These are phyloP conservation scores for Hylaeus anthracinus DNA, from an alignment of 1,140 invertebrate genomes.

Conservation along the genomic window DNA sequence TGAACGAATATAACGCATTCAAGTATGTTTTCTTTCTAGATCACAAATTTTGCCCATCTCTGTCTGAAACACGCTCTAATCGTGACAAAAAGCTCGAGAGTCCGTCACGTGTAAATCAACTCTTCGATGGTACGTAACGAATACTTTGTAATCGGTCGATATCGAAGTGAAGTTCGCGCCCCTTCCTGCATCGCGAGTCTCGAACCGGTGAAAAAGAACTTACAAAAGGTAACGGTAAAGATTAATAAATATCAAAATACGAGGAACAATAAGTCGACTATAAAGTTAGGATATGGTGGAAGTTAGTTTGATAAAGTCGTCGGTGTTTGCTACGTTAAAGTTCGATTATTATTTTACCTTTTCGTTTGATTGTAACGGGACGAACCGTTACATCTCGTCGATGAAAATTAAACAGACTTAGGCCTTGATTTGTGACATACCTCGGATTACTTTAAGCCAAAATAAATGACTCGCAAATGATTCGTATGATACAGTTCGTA, in stretches of 20 bases:
- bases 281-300: constrained; percentile 14
- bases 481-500: background rate
- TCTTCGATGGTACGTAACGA: constrained; percentile 19
- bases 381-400: background rate
- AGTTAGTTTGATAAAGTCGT: constrained; percentile 8
- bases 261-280: constrained; percentile 45
- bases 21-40: too few relatives aligned
- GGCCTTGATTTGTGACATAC: constrained; percentile 14
- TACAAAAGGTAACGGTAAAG: constrained; percentile 26
- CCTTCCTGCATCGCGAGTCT: constrained; percentile 39
- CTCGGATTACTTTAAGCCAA: constrained; percentile 12
- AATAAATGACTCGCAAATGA: background rate
- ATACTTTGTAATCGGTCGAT: constrained; percentile 22
- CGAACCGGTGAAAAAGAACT: constrained; percentile 1
- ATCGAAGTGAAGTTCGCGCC: constrained; percentile 53
- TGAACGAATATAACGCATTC: too few relatives aligned
- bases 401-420: constrained; percentile 17
- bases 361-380: constrained; percentile 12
- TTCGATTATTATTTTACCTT: background rate
- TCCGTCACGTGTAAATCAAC: constrained; percentile 17
- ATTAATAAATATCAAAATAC: constrained; percentile 44
- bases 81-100: constrained; percentile 28
- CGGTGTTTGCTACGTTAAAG: background rate
- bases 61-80: constrained; percentile 29
- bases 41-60: too few relatives aligned